These are phyloP conservation scores for Cabera pusaria DNA, from an alignment of 2,888 invertebrate species.

Conservation along the genomic window DNA sequence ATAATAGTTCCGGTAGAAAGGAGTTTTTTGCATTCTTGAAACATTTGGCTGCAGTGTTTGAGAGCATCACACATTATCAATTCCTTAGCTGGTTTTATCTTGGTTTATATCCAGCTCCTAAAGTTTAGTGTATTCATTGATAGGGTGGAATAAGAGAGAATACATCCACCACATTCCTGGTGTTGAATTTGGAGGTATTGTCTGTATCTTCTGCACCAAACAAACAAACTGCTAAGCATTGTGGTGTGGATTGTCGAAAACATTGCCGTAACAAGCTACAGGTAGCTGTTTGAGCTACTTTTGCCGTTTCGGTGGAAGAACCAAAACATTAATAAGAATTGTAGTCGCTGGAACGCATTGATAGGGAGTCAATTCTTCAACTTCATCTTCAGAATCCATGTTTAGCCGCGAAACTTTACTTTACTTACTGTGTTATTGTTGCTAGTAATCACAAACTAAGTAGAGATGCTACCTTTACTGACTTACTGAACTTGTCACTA, in stretches of 20 bases:
- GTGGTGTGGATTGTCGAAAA: slow-evolving; percentile 53
- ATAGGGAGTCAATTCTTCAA: slow-evolving; percentile 51
- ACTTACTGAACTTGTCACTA: no score
- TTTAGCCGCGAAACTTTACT: no score
- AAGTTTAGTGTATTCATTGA: slow-evolving; percentile 60
- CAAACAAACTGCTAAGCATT: slow-evolving; percentile 61
- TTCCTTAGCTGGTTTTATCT: slow-evolving; percentile 53
- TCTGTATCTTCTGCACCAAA: slow-evolving; percentile 59
- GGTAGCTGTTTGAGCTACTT: slow-evolving; percentile 56
- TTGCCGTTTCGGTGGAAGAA: slow-evolving; percentile 43
- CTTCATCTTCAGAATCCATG: slow-evolving; percentile 71
- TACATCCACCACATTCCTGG: slow-evolving; percentile 62
- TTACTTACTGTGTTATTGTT: no score
- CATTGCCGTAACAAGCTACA: slow-evolving; percentile 60
- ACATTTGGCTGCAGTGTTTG: slow-evolving; percentile 81
- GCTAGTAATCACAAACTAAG: no score
- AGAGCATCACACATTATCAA: slow-evolving; percentile 75
- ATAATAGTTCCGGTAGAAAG: slow-evolving; percentile 76
- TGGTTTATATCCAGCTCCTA: slow-evolving; percentile 40
- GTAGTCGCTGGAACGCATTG: slow-evolving; percentile 67
- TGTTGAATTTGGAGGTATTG: slow-evolving; percentile 48
- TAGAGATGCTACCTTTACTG: no score
- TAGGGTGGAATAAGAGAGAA: slow-evolving; percentile 58
- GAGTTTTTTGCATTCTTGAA: slow-evolving; percentile 79
- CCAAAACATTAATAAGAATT: slow-evolving; percentile 62